Conservation (phyloP, 2,113 vertebrate species). For the Cochlearius cochlearius region DNA sequence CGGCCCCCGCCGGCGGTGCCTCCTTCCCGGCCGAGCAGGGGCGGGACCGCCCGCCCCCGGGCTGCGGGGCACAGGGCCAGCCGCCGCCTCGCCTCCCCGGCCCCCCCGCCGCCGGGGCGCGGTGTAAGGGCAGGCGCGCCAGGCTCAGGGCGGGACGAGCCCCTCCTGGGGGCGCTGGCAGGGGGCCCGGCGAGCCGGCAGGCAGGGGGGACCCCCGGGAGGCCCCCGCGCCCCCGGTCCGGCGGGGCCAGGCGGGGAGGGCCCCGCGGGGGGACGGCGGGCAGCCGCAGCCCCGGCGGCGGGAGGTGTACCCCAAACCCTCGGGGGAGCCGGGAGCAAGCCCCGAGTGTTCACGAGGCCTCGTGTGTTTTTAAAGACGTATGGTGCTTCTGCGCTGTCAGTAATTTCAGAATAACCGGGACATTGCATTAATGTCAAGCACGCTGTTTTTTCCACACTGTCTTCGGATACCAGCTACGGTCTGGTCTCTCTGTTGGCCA, state of each 20-base stretch:
- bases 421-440: neutral
- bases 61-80: neutral
- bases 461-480: accelerated
- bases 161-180: neutral
- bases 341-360: accelerated
- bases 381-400: neutral
- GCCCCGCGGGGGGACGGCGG: no score
- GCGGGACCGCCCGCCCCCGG: no score
- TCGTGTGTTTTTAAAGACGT: accelerated
- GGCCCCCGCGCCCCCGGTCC: no score
- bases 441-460: accelerated
- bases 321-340: no score
- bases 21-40: neutral
- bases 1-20: accelerated
- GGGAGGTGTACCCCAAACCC: accelerated
- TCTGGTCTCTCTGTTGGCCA: neutral
- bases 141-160: no score
- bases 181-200: neutral
- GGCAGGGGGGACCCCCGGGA: no score
- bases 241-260: no score
- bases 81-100: neutral
- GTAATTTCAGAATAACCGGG: neutral
- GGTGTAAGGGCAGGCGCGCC: accelerated
- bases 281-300: no score
- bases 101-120: no score